These are phyloP conservation scores for Onychomys torridus DNA, from an alignment of 2,797 vertebrate species.

Conservation along the genomic window DNA sequence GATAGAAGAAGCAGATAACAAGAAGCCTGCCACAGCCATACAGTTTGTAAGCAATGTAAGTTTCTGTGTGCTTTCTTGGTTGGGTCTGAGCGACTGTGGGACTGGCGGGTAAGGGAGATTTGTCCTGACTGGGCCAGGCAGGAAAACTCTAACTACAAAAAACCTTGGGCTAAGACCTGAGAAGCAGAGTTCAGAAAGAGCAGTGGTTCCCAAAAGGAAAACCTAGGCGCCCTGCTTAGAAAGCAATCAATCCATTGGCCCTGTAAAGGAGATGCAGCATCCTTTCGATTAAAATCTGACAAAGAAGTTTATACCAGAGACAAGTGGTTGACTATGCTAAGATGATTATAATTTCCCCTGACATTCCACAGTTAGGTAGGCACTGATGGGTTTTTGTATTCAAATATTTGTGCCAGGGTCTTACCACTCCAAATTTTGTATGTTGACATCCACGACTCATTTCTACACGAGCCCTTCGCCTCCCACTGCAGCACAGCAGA, in stretches of 20 bases:
- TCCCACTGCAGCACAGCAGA: background rate
- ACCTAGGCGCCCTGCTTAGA: background rate
- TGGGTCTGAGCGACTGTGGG: too few relatives aligned
- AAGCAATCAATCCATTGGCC: background rate
- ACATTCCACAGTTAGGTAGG: background rate
- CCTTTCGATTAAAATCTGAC: background rate
- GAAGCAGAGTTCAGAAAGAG: background rate
- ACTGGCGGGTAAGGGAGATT: too few relatives aligned
- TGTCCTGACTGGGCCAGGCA: too few relatives aligned
- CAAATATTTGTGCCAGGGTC: background rate
- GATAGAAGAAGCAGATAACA: too few relatives aligned
- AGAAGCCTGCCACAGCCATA: too few relatives aligned
- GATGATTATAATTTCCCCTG: background rate
- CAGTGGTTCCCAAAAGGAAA: background rate
- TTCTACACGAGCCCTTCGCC: background rate
- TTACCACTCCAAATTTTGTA: background rate
- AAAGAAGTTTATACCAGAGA: background rate
- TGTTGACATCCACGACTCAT: background rate
- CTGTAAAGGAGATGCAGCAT: background rate
- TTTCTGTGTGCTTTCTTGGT: too few relatives aligned
- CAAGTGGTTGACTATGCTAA: background rate
- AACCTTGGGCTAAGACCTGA: background rate
- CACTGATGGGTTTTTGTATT: background rate
- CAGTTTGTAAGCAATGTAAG: too few relatives aligned
- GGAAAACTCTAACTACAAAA: too few relatives aligned